Evolutionary conservation across 2,888 invertebrate genomes (phyloP).

Genomic region (Pristionchus mayeri): DNA sequence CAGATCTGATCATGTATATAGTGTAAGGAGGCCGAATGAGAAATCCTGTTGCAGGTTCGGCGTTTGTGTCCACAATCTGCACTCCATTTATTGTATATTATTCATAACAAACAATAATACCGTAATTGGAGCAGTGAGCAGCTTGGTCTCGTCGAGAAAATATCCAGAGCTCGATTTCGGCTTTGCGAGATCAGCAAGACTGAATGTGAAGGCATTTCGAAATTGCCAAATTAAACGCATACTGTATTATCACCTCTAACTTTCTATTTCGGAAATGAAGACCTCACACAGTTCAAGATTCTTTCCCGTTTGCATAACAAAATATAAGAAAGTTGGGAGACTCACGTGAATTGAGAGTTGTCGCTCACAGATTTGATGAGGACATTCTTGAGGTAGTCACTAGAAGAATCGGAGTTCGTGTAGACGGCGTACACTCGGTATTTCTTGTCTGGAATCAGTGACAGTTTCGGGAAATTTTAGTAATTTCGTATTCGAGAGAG

Average conservation of each 20-base stretch:
- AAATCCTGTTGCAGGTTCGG: background rate
- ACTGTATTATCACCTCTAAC: too few relatives aligned
- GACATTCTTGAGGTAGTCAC: background rate
- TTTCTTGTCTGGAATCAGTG: background rate
- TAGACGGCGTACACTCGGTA: background rate
- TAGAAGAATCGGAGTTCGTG: background rate
- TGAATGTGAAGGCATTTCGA: background rate
- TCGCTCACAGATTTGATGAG: background rate
- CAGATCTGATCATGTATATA: background rate
- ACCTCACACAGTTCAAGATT: too few relatives aligned
- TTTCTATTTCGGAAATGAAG: too few relatives aligned
- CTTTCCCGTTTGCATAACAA: too few relatives aligned
- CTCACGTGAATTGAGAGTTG: too few relatives aligned
- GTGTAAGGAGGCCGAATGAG: too few relatives aligned
- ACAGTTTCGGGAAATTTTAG: too few relatives aligned
- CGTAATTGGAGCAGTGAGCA: background rate
- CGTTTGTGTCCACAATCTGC: background rate
- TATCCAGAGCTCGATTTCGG: background rate
- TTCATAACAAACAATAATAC: background rate
- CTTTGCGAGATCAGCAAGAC: background rate
- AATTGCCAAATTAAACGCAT: too few relatives aligned
- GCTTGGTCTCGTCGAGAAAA: background rate
- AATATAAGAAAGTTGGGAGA: too few relatives aligned
- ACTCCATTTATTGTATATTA: too few relatives aligned
- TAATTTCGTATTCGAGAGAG: too few relatives aligned